Conservation (phyloP, 2,888 invertebrate genomes). For the Drosophila merina region DNA sequence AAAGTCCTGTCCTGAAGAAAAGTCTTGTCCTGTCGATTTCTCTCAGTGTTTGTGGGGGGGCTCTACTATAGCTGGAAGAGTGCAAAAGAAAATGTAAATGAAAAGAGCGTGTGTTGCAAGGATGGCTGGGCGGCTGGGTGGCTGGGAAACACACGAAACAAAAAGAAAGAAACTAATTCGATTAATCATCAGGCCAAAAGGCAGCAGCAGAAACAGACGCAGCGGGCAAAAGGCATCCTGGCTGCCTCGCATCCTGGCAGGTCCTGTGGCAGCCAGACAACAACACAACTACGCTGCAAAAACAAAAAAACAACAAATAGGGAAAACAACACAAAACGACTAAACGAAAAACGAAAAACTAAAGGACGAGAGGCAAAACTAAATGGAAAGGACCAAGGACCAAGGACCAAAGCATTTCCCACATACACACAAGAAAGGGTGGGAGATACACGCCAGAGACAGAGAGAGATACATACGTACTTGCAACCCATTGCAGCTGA, state of each 20-base stretch:
- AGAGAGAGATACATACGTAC: constrained; percentile 14
- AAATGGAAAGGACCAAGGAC: constrained; percentile 21
- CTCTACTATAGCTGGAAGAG: constrained; percentile 43
- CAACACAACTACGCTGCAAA: not conserved
- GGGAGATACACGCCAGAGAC: not conserved
- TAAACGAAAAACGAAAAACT: constrained; percentile 17
- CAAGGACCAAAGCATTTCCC: not conserved
- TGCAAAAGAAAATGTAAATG: constrained; percentile 79
- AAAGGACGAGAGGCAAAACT: constrained; percentile 32
- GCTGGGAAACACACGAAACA: constrained; percentile 28
- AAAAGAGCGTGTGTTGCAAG: constrained; percentile 58
- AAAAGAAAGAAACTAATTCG: constrained; percentile 73
- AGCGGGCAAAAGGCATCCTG: constrained; percentile 40
- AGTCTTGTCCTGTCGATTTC: not conserved
- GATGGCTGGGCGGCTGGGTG: not conserved
- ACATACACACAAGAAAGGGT: constrained; percentile 3
- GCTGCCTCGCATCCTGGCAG: constrained; percentile 47
- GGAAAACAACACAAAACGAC: not conserved
- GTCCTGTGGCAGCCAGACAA: constrained; percentile 39
- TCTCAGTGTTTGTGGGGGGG: not conserved
- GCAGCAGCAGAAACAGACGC: constrained; percentile 25
- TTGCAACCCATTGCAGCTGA: constrained; percentile 43
- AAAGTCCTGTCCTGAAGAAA: too few relatives aligned
- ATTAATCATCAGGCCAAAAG: constrained; percentile 72
- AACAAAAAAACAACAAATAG: too few relatives aligned